Evolutionary conservation across 2,888 invertebrate species (phyloP).

Genomic region (Protodeltote pygarga): DNA sequence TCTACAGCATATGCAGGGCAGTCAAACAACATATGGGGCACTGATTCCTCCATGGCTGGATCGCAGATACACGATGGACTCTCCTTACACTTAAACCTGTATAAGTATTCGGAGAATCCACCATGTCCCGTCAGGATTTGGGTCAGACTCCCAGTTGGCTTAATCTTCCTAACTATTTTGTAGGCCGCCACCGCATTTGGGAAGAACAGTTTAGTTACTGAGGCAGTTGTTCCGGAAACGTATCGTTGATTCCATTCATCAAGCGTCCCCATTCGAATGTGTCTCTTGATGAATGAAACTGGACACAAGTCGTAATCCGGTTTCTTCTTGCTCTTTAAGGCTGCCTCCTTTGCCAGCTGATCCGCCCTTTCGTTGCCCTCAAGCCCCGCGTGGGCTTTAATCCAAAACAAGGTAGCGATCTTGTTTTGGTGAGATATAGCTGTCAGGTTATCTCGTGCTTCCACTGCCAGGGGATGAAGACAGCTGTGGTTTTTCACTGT

Average conservation of each 20-base stretch:
- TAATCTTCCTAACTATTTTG: too few species aligned
- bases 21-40: slow-evolving; percentile 3
- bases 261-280: too few species aligned
- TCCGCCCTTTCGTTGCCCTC: too few species aligned
- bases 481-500: background rate
- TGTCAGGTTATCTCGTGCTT: background rate
- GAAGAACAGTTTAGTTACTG: too few species aligned
- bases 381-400: background rate
- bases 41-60: background rate
- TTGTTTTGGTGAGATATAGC: background rate
- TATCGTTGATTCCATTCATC: too few species aligned
- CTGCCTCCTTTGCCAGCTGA: background rate
- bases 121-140: too few species aligned
- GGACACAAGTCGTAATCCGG: too few species aligned
- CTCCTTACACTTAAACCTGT: slow-evolving; percentile 22
- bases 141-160: too few species aligned
- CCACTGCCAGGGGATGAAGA: slow-evolving; percentile 3
- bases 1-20: background rate
- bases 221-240: too few species aligned
- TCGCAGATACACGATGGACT: slow-evolving; percentile 31
- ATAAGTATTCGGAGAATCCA: slow-evolving; percentile 30
- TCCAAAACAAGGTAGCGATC: background rate
- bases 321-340: too few species aligned
- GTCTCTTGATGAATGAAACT: too few species aligned
- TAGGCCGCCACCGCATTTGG: too few species aligned